phyloP scores from a whole-genome alignment of 2,797 vertebrate genomes.

The Bradypodion pumilum region DNA sequence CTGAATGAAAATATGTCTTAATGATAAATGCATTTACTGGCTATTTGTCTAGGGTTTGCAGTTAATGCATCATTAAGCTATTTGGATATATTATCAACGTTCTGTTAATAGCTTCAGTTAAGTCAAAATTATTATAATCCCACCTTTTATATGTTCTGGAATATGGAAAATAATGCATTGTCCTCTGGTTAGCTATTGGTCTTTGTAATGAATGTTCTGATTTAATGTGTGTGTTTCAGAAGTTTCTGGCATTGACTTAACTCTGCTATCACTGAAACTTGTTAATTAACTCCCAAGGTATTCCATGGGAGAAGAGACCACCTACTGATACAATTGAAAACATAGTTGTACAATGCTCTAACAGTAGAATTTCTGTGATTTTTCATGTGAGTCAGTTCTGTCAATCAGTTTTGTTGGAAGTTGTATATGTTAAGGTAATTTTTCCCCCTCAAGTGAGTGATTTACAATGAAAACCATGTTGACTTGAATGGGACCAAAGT shows the following conservation, averaged over 20 bases:
- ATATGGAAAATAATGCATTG: constrained; percentile 9
- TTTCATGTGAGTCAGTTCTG: constrained; percentile 13
- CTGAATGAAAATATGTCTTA: constrained; percentile 4
- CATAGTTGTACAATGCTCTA: neutral
- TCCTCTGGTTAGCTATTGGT: constrained; percentile 24
- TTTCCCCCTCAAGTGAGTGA: neutral
- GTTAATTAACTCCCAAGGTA: constrained; percentile 12
- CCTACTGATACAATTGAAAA: neutral
- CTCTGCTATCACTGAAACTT: neutral
- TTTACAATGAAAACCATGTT: neutral
- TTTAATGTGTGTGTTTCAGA: constrained; percentile 7
- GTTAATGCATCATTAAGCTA: constrained; percentile 11
- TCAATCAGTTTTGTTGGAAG: constrained; percentile 5
- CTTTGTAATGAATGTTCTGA: neutral
- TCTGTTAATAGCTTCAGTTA: constrained; percentile 14
- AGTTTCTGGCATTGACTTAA: constrained; percentile 1
- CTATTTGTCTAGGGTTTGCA: neutral
- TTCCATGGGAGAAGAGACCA: neutral
- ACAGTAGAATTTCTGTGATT: constrained; percentile 15
- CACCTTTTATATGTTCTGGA: neutral
- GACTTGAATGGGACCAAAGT: neutral
- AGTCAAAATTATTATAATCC: constrained; percentile 22
- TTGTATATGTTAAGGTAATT: neutral
- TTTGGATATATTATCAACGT: constrained; percentile 44
- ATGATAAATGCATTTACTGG: neutral